Conservation (phyloP, 2,888 invertebrate genomes). For the Sphaerophoria rueppellii region DNA sequence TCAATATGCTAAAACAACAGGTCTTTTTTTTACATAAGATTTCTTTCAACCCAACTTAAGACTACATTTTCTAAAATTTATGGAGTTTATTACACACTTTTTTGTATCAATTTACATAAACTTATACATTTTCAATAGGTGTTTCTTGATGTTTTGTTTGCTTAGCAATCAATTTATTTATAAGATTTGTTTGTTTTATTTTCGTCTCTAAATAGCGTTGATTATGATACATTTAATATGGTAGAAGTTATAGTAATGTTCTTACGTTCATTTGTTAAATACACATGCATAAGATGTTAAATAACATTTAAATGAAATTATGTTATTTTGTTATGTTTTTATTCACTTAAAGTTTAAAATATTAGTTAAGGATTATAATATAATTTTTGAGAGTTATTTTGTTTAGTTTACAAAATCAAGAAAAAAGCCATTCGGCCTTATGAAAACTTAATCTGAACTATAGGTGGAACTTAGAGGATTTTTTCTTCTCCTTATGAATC, state of each 20-base stretch:
- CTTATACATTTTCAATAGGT: conserved; percentile 72
- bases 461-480: conserved; percentile 48
- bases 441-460: conserved; percentile 39
- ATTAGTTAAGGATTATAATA: neutral
- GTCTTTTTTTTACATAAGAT: conserved; percentile 25
- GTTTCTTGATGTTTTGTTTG: conserved; percentile 52
- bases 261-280: conserved; percentile 53
- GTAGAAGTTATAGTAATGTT: conserved; percentile 52
- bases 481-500: neutral
- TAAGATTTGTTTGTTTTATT: conserved; percentile 43
- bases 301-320: conserved; percentile 56
- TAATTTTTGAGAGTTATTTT: conserved; percentile 42
- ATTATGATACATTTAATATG: conserved; percentile 69
- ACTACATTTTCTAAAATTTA: conserved; percentile 54
- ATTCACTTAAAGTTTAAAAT: conserved; percentile 49
- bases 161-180: conserved; percentile 65
- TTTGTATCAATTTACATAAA: conserved; percentile 71
- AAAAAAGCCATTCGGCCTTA: conserved; percentile 14
- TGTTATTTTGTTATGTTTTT: conserved; percentile 8
- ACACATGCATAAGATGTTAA: conserved; percentile 66
- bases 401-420: conserved; percentile 58
- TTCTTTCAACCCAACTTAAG: conserved; percentile 58
- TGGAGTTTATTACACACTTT: conserved; percentile 46
- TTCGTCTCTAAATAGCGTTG: conserved; percentile 58
- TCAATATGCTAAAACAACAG: neutral